Base-by-base conservation (phyloP, 92 coral and sea anemone species). In the Virgularia gustaviana region DNA sequence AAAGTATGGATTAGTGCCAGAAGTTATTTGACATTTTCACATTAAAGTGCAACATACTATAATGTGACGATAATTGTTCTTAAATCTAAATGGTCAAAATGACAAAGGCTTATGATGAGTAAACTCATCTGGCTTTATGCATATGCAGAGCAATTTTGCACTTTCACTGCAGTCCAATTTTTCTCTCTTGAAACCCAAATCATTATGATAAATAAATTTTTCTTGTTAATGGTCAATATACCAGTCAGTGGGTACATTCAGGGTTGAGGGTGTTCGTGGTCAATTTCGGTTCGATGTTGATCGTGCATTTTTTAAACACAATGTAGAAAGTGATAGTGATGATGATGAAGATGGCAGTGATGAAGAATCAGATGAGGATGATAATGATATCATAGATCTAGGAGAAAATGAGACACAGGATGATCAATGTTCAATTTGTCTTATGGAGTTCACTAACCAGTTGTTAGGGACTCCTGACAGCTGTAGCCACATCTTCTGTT, bases 401-500 rank as follows among this genome's bases (percentile, higher is more conserved):
- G 41, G 61, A 19, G 37, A 72, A 5, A 85, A 3, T 54, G 81
- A 20, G 64, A 77, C 0, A 3, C 41, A 38, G 55, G n/a, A 57
- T 19, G 96, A 82, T 53, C 96, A 92, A 64, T 92, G 98, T 76
- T 88, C 98, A 0, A 70, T 92, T 56, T 92, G 98, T 63, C 72
- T 92, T 59, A 92, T 92, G 98, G 83, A 91, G 20, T 81, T 92
- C 22, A 84, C 78, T 70, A 94, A 82, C 15, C 98, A 92, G 47
- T 72, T 85, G 62, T 89, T 92, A 33, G 98, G 96, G 8, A 85
- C 87, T 45, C 98, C 98, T 22, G 71, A 82, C 57, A 87, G 68
- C 67, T 92, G 98, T 59, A 70, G 83, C 33, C 98, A 92, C 66
- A 85, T 92, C 8, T 92, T 92, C 80, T 92, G 98, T 66, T 75